phyloP scores from a whole-genome alignment of 2,797 vertebrate genomes.

The Paedocypris micromegethes region DNA sequence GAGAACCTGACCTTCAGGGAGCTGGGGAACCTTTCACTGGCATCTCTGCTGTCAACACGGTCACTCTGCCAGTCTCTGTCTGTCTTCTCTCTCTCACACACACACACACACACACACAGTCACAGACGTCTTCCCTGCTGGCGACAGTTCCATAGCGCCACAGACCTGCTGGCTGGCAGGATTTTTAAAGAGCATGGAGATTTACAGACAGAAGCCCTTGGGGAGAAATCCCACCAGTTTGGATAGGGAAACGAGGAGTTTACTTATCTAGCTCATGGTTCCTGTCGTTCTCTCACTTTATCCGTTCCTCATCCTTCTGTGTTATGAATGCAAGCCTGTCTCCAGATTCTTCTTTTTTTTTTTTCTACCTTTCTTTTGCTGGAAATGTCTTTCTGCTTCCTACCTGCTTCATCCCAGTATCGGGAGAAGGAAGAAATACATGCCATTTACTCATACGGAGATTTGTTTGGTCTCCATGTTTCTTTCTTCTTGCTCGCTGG shows the following conservation, averaged over 20 bases:
- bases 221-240: conserved; percentile 83
- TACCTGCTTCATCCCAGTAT: conserved; percentile 23
- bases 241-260: conserved; percentile 83
- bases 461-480: conserved; percentile 29
- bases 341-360: conserved; percentile 28
- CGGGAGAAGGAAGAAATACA: conserved; percentile 46
- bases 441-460: conserved; percentile 33
- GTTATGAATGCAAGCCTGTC: conserved; percentile 35
- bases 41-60: conserved; percentile 71
- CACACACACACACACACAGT: conserved; percentile 33
- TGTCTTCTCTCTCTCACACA: neutral
- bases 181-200: conserved; percentile 93
- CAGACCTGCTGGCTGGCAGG: conserved; percentile 87
- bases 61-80: conserved; percentile 67
- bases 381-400: conserved; percentile 30
- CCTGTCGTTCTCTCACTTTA: conserved; percentile 45
- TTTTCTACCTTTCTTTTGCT: conserved; percentile 39
- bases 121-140: conserved; percentile 41
- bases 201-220: conserved; percentile 89
- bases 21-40: conserved; percentile 72
- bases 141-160: conserved; percentile 76
- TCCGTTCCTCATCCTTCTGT: conserved; percentile 30
- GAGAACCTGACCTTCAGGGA: conserved; percentile 77
- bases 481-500: conserved; percentile 17
- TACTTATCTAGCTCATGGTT: conserved; percentile 47